Conservation (phyloP, 2,888 invertebrate genomes). For the Andrena dorsata region DNA sequence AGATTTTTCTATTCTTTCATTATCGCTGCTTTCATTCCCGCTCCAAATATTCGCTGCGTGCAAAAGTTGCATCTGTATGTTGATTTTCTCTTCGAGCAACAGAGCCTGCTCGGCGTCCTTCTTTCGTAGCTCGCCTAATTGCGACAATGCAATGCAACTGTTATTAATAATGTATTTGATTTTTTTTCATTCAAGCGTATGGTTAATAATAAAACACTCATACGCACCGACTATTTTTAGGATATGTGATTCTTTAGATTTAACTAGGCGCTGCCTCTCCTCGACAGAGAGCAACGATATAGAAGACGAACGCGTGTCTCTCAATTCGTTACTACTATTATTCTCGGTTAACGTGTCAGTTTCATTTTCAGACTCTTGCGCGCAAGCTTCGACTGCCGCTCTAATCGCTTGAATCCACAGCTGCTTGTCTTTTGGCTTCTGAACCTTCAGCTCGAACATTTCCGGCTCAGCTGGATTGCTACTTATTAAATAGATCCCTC, state of each 20-base stretch:
- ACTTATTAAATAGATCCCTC: constrained; percentile 96
- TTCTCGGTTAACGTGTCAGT: constrained; percentile 76
- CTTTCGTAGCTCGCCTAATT: constrained; percentile 91
- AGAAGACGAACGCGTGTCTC: constrained; percentile 80
- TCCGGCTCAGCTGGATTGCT: constrained; percentile 96
- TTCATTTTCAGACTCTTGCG: constrained; percentile 92
- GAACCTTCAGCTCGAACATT: constrained; percentile 97
- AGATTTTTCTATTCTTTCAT: constrained; percentile 75
- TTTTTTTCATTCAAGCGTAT: constrained; percentile 3
- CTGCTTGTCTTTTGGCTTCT: constrained; percentile 95
- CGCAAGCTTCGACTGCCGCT: constrained; percentile 94
- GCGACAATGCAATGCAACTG: constrained; percentile 1
- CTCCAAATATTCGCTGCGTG: constrained; percentile 87
- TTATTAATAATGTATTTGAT: background rate
- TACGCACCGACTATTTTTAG: constrained; percentile 92
- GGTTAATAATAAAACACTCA: constrained; percentile 18
- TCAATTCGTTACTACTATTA: constrained; percentile 74
- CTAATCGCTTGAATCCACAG: constrained; percentile 95
- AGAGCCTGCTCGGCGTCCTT: constrained; percentile 95
- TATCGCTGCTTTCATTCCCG: constrained; percentile 78
- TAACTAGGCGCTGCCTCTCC: constrained; percentile 91
- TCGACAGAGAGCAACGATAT: constrained; percentile 87
- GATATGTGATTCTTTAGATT: constrained; percentile 92
- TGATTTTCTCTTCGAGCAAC: constrained; percentile 95
- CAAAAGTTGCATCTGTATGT: constrained; percentile 91